A percentile compares a stretch with the other conserved stretches of the same genome.
phyloP scores from a whole-genome alignment of 2,113 vertebrate genomes.

The Passer montanus region DNA sequence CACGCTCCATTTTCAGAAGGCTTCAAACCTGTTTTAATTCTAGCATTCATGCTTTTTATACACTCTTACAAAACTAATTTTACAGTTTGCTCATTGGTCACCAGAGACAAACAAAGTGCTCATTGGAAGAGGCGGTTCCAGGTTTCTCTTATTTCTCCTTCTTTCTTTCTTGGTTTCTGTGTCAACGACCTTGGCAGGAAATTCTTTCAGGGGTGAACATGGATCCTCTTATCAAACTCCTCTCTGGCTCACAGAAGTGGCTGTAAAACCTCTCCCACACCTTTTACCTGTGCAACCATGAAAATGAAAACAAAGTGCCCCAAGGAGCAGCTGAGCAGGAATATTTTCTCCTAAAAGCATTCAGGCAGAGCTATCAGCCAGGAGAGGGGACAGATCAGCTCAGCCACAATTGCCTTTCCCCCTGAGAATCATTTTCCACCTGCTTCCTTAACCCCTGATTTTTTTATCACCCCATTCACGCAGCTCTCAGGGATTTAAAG shows the following conservation, averaged over 20 bases:
- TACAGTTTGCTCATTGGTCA: too few relatives aligned
- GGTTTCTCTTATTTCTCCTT: too few relatives aligned
- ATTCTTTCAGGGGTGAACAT: not conserved
- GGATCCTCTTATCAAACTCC: not conserved
- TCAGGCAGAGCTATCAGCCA: not conserved
- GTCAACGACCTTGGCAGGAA: not conserved
- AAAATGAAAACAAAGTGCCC: fast-evolving
- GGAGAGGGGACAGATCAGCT: not conserved
- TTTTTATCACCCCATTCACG: not conserved
- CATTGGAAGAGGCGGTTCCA: too few relatives aligned
- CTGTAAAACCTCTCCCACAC: not conserved
- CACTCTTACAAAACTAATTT: too few relatives aligned
- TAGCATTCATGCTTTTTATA: too few relatives aligned
- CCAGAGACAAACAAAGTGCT: too few relatives aligned
- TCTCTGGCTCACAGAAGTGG: not conserved
- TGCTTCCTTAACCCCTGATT: not conserved
- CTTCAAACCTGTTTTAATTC: too few relatives aligned
- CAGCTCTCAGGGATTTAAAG: not conserved
- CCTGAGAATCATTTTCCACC: not conserved
- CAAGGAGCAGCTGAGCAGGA: not conserved
- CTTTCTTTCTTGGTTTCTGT: not conserved
- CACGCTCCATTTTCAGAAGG: too few relatives aligned
- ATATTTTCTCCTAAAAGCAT: fast-evolving
- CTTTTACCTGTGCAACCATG: not conserved
- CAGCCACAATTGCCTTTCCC: not conserved